Conservation (phyloP, 2,113 vertebrate species). For the Trematocara nigrifrons region DNA sequence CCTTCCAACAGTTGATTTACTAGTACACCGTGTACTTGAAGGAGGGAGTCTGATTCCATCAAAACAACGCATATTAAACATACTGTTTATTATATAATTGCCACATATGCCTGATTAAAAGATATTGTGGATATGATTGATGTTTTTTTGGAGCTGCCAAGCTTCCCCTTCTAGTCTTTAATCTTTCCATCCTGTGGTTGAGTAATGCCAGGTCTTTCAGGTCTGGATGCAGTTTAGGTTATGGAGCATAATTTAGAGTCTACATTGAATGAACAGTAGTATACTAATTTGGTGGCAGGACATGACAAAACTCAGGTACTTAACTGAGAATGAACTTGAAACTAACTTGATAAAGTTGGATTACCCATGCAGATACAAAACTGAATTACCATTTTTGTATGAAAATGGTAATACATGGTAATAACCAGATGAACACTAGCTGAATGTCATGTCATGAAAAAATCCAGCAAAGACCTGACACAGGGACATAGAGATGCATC, state of each 20-base stretch:
- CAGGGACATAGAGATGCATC: background rate
- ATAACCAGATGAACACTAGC: background rate
- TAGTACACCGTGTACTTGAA: background rate
- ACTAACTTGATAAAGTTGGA: background rate
- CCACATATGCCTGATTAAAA: conserved; percentile 8
- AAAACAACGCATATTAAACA: conserved; percentile 31
- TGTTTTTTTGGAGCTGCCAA: background rate
- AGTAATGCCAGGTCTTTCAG: background rate
- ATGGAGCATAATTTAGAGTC: background rate
- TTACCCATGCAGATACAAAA: background rate
- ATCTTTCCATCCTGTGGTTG: conserved; percentile 19
- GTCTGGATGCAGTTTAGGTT: conserved; percentile 5
- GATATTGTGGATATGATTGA: conserved; percentile 23
- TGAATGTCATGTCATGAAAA: background rate
- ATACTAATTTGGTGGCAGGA: background rate
- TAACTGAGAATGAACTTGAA: background rate
- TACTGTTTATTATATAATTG: background rate
- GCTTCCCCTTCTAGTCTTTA: background rate
- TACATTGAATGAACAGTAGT: background rate
- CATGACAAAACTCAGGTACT: background rate
- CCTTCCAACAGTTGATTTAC: background rate
- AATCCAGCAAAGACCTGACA: background rate
- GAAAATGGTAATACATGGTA: background rate
- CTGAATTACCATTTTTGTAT: background rate
- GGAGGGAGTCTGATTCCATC: background rate